Percentiles rank a stretch among this genome's conserved stretches.
These are phyloP conservation scores for Electrona antarctica DNA, from an alignment of 2,113 vertebrate genomes.

Conservation along the genomic window DNA sequence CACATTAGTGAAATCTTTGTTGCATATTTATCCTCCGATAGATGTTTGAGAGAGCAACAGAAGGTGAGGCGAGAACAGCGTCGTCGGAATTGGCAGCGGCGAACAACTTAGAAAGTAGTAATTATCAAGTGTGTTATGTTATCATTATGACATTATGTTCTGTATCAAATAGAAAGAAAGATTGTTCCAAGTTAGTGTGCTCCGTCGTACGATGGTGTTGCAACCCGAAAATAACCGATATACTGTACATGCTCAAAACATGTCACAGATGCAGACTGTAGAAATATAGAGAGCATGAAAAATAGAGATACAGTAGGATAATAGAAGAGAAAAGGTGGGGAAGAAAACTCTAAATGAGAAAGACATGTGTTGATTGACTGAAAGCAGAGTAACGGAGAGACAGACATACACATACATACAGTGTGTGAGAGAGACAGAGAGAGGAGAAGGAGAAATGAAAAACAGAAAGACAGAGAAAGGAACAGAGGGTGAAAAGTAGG, in stretches of 20 bases:
- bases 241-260: too few relatives aligned
- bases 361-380: background rate
- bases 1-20: constrained; percentile 24
- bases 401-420: constrained; percentile 27
- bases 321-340: background rate
- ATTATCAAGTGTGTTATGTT: constrained; percentile 46
- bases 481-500: constrained; percentile 19
- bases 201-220: too few relatives aligned
- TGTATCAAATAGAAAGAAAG: constrained; percentile 49
- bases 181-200: constrained; percentile 28
- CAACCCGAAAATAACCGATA: too few relatives aligned
- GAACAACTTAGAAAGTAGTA: constrained; percentile 45
- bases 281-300: background rate
- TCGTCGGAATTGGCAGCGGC: constrained; percentile 48
- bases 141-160: too few relatives aligned
- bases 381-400: constrained; percentile 39
- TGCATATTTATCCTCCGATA: constrained; percentile 38
- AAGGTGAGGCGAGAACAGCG: constrained; percentile 55
- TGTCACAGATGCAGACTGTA: background rate
- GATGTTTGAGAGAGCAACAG: constrained; percentile 63
- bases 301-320: constrained; percentile 16
- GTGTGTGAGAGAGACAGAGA: background rate
- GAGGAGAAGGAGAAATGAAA: constrained; percentile 11
- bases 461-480: constrained; percentile 22
- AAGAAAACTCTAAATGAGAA: background rate